phyloP scores from a whole-genome alignment of 2,888 invertebrate genomes.

The Hypsopygia costalis region DNA sequence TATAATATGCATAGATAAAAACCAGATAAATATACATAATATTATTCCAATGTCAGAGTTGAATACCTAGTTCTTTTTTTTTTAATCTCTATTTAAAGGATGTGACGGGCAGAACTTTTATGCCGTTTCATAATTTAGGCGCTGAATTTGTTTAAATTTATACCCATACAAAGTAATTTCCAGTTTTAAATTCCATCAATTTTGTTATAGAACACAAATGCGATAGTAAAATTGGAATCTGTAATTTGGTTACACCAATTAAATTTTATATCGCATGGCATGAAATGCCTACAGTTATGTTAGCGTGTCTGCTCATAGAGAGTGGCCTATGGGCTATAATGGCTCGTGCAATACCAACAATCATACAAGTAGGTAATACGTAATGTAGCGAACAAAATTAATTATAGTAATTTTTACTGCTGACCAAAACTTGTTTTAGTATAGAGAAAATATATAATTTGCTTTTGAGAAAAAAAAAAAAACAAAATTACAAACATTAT shows the following conservation, averaged over 20 bases:
- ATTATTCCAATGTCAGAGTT: too few species aligned
- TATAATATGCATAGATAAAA: too few species aligned
- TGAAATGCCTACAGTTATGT: constrained; percentile 3
- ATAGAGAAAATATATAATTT: constrained; percentile 6
- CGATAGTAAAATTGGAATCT: constrained; percentile 5
- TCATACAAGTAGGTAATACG: constrained; percentile 28
- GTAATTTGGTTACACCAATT: constrained; percentile 8
- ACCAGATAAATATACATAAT: too few species aligned
- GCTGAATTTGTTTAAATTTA: too few species aligned
- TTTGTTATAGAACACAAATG: constrained; percentile 1
- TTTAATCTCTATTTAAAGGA: too few species aligned
- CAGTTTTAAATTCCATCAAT: not conserved
- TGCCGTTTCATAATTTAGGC: too few species aligned
- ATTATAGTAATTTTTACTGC: constrained; percentile 36
- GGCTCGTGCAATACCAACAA: constrained; percentile 47
- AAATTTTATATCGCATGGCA: constrained; percentile 1
- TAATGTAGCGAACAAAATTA: constrained; percentile 52
- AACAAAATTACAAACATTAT: too few species aligned
- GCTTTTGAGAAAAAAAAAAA: too few species aligned
- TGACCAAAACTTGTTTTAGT: not conserved
- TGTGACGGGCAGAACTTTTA: too few species aligned
- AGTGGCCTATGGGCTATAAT: constrained; percentile 34
- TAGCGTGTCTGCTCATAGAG: constrained; percentile 29
- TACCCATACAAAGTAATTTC: too few species aligned
- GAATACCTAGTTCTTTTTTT: too few species aligned